Conservation (phyloP, 1,140 invertebrate genomes). For the Pteromalus puparum region DNA sequence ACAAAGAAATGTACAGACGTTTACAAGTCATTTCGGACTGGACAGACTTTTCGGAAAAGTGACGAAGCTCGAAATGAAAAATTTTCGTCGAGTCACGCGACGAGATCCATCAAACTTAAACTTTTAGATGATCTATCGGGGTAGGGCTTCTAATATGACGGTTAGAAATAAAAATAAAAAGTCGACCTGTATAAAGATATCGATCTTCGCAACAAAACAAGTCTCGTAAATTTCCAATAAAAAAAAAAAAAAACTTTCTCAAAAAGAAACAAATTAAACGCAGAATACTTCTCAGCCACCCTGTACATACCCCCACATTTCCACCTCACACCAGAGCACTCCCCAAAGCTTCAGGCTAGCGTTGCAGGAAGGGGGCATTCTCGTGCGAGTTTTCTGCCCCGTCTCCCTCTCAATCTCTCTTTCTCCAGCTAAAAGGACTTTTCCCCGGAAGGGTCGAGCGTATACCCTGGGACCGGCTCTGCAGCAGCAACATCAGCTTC, state of each 20-base stretch:
- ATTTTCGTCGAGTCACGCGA: neutral
- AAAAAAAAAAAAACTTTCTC: too few relatives aligned
- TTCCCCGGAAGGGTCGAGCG: slow-evolving; percentile 34
- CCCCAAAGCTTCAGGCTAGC: neutral
- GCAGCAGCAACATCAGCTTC: neutral
- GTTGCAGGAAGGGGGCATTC: neutral
- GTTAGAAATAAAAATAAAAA: too few relatives aligned
- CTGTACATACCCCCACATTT: neutral
- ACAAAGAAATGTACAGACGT: too few relatives aligned
- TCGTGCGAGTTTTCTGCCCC: slow-evolving; percentile 10
- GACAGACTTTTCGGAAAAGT: too few relatives aligned
- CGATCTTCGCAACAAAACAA: too few relatives aligned
- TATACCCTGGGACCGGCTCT: neutral
- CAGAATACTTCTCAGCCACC: neutral
- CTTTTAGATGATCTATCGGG: too few relatives aligned
- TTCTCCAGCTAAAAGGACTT: slow-evolving; percentile 34
- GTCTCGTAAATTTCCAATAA: too few relatives aligned
- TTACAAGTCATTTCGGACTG: too few relatives aligned
- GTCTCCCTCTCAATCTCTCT: neutral
- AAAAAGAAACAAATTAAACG: too few relatives aligned
- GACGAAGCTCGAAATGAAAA: neutral
- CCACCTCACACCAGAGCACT: neutral
- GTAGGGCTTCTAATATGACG: too few relatives aligned
- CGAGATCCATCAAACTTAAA: too few relatives aligned
- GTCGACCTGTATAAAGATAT: too few relatives aligned